Evolutionary conservation across 2,113 vertebrate genomes (phyloP), one percentile per base, ranked within the genome.

Genomic region (Cisticola juncidis): DNA sequence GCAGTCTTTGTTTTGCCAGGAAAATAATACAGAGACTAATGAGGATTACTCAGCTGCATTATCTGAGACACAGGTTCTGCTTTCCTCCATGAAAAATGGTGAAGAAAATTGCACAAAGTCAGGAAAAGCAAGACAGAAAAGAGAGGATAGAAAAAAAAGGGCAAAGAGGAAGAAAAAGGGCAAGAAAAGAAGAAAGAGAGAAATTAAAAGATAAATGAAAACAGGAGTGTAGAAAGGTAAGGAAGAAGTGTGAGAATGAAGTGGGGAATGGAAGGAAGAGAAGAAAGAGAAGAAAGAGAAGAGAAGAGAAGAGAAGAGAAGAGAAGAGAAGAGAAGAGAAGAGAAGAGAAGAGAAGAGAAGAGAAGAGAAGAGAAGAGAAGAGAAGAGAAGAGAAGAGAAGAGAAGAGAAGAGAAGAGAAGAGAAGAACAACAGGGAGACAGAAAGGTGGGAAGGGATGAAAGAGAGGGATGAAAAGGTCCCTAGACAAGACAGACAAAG

Each of bases 191-290:
- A 65, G 44, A 24, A 72, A 40, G 7, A 15, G 29, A 54, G 5
- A 68, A 77, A 58, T 12, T 4, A 48, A 53, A 26, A 5, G 12
- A 73, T 12, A 36, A 79, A 58, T 10, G 7, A 19, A 54, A n/a
- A 20, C 8, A 78, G 28, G 58, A 73, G 38, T 26, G 20, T 14
- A 51, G 17, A 35, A 78, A 36, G 2, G 7, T n/a, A 68, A 31
- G 17, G 25, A 48, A 69, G 19, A 29, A 57, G 5, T 12, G 4
- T 14, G 6, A 18, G 42, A 33, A 4, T 9, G 7, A 53, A 25
- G 20, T 3, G 18, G 12, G 2, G 8, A 15, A 20, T 3, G 13
- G 6, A n/a, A 7, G 11, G 5, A 48, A 50, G 48, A 14, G 48
- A 24, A 25, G 12, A 25, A 24, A 23, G 25, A 50, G 22, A 20